Percentiles rank a stretch among this genome's conserved stretches.
Conservation (phyloP, 92 coral and sea anemone species). For the Paragorgia papillata region DNA sequence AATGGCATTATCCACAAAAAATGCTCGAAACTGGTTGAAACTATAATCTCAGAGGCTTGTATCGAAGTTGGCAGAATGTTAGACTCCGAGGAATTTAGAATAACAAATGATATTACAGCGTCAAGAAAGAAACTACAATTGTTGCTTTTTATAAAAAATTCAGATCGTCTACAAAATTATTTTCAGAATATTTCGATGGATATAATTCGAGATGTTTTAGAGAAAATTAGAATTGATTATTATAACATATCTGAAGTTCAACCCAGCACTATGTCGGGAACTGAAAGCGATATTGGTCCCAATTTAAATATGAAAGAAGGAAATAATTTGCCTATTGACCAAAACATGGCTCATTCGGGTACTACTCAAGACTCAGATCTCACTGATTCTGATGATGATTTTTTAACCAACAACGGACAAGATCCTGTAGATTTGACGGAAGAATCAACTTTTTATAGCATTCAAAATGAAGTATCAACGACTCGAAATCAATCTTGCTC, state of each 20-base stretch:
- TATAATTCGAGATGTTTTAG: slow-evolving; percentile 14
- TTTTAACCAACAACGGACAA: background rate
- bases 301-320: background rate
- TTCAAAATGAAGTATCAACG: background rate
- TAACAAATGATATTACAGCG: slow-evolving; percentile 4
- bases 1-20: background rate
- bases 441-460: slow-evolving; percentile 7
- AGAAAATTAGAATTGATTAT: background rate
- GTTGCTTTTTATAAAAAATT: slow-evolving; percentile 4
- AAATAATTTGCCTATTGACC: background rate
- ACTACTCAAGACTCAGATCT: background rate
- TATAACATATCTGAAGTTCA: background rate
- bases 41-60: background rate
- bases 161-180: background rate
- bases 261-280: background rate
- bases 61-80: slow-evolving; percentile 5
- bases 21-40: slow-evolving; percentile 14
- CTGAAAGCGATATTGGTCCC: slow-evolving; percentile 18
- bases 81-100: background rate
- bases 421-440: background rate
- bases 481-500: background rate
- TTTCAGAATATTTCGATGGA: slow-evolving; percentile 10
- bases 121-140: slow-evolving; percentile 5
- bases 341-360: background rate
- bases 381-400: background rate